Evolutionary conservation across 2,888 invertebrate genomes (phyloP), one percentile per base, ranked within the genome.

Genomic region (Drosophila sordidula): DNA sequence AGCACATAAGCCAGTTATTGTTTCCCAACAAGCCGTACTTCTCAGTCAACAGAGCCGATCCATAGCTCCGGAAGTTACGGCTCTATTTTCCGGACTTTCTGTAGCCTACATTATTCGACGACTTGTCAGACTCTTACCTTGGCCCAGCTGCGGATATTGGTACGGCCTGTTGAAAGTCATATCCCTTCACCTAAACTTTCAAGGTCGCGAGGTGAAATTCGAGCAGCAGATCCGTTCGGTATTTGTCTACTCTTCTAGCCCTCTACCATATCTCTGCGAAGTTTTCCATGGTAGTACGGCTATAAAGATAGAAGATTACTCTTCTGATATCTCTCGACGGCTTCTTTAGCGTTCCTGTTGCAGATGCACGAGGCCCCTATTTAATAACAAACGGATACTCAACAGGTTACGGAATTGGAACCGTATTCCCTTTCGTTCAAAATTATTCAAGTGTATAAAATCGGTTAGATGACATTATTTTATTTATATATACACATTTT

Each of bases 101-200:
- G 94, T 94, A 94, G n/a, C 93, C 94, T 94, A 94, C 94, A 94
- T 95, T 66, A 70, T 70, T 70, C 64, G 94, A 93, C 94, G 54
- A 70, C 94, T 93, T 94, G 93, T n/a, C n/a, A 64, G 67, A 54
- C 67, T 70, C 58, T 68, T 71, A 62, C 74, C 74, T 74, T 74
- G 71, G 71, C 95, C 95, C 95, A 95, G 95, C 94, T 95, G 95
- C 94, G 94, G 95, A 94, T 95, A 66, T 94, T 49, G 47, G 46
- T 57, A 57, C 52, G 52, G 29, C 41, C 51, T 51, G 51, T 51
- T 51, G 41, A 51, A 49, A 50, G 50, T 38, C 50, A 38, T 50
- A 22, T 50, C 22, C 50, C 62, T n/a, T n/a, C 67, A 68, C 26
- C 26, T 26, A 26, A 5, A 26, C 6, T 26, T 26, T 26, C 26